These are phyloP conservation scores for Blastomussa wellsi DNA, from an alignment of 92 coral and sea anemone species.

Conservation along the genomic window DNA sequence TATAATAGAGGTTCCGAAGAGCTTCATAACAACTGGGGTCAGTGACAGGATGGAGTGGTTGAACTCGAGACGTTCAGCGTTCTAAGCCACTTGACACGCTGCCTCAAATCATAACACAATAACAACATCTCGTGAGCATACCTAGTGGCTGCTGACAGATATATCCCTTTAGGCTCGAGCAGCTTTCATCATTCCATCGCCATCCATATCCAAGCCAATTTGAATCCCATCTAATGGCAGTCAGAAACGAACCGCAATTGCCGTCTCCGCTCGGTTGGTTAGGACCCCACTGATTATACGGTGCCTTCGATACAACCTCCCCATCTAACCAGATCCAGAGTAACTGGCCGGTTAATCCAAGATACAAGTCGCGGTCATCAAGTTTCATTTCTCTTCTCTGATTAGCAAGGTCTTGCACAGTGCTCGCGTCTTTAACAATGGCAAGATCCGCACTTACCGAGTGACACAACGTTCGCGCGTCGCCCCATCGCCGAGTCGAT, in stretches of 20 bases:
- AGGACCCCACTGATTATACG: conserved; percentile 19
- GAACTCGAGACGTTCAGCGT: neutral
- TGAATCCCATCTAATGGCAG: conserved; percentile 32
- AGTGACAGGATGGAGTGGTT: neutral
- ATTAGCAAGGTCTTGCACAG: neutral
- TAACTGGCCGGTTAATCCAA: conserved; percentile 22
- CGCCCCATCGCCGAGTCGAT: neutral
- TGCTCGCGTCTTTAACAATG: neutral
- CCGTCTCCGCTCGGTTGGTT: conserved; percentile 41
- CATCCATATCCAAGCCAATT: conserved; percentile 36
- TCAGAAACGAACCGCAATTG: conserved; percentile 23
- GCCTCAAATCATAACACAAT: neutral
- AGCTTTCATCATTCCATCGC: conserved; percentile 36
- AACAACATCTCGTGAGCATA: neutral
- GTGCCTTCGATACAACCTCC: neutral
- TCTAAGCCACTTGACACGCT: neutral
- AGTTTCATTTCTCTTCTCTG: neutral
- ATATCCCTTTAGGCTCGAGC: neutral
- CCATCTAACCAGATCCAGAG: conserved; percentile 35
- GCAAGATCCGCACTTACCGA: conserved; percentile 22
- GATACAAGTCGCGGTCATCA: neutral
- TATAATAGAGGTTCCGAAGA: no score
- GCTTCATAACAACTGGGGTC: no score
- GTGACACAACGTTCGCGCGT: conserved; percentile 29
- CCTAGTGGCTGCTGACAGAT: conserved; percentile 37